A percentile compares a stretch with the other conserved stretches of the same genome.
phyloP scores from a whole-genome alignment of 2,797 vertebrate genomes.

The Myiotriccus ornatus region DNA sequence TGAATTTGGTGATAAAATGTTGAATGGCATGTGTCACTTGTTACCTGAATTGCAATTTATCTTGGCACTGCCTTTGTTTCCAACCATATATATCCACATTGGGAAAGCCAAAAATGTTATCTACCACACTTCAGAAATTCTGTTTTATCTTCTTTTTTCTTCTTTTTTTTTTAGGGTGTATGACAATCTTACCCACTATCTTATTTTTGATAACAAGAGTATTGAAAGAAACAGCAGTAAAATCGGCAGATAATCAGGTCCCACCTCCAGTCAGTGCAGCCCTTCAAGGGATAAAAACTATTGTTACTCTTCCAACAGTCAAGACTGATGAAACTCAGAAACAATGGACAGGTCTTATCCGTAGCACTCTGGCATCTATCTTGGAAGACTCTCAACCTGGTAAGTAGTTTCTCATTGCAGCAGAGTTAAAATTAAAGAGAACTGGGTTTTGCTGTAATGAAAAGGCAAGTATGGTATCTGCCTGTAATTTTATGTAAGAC shows the following conservation, averaged over 20 bases:
- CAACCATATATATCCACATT: background rate
- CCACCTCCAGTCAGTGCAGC: conserved; percentile 87
- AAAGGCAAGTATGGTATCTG: background rate
- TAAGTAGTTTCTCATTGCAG: conserved; percentile 58
- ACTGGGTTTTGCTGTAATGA: background rate
- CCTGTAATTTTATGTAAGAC: background rate
- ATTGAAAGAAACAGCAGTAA: conserved; percentile 92
- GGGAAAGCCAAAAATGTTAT: background rate
- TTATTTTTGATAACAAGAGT: conserved; percentile 94
- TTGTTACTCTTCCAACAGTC: conserved; percentile 88
- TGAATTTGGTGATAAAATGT: background rate
- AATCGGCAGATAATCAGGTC: conserved; percentile 84
- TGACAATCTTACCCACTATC: conserved; percentile 95
- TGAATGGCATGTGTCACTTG: background rate
- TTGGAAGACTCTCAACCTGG: conserved; percentile 92
- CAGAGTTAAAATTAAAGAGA: background rate
- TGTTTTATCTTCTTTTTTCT: background rate
- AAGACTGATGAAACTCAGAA: conserved; percentile 84
- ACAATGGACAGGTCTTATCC: conserved; percentile 91
- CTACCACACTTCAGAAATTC: background rate
- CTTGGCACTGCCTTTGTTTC: background rate
- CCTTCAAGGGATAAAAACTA: conserved; percentile 93
- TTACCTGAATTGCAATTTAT: background rate
- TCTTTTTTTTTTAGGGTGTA: conserved; percentile 82
- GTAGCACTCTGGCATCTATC: conserved; percentile 92